Percentiles rank a stretch among this genome's conserved stretches.
These are phyloP conservation scores for Ciconia stormi DNA, from an alignment of 2,113 vertebrate genomes.

Conservation along the genomic window DNA sequence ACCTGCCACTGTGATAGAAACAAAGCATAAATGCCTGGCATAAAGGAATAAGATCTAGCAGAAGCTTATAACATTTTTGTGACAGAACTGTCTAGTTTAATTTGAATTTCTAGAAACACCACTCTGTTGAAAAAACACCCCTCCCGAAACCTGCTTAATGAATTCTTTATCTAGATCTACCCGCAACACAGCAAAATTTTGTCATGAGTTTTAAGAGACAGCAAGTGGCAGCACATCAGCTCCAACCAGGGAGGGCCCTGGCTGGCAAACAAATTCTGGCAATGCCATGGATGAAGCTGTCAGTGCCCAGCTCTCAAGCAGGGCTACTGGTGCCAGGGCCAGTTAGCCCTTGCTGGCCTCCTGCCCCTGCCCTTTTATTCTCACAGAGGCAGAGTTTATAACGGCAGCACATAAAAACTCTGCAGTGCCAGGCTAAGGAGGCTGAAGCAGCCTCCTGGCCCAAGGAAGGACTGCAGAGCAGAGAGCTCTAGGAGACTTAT, in stretches of 20 bases:
- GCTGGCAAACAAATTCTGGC: background rate
- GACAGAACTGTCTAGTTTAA: background rate
- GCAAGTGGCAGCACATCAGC: background rate
- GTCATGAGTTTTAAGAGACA: background rate
- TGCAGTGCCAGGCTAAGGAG: background rate
- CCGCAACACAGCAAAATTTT: background rate
- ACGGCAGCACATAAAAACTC: background rate
- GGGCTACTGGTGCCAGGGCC: background rate
- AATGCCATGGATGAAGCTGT: background rate
- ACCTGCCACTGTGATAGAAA: background rate
- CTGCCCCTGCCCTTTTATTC: background rate
- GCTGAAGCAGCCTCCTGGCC: background rate
- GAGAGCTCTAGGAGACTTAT: background rate
- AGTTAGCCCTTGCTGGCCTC: background rate
- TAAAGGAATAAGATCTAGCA: background rate
- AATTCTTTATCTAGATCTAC: background rate
- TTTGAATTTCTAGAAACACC: conserved; percentile 27
- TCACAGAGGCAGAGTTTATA: background rate
- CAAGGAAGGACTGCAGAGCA: background rate
- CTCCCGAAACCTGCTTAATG: background rate
- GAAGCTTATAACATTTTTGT: background rate
- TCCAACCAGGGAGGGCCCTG: background rate
- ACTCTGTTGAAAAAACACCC: background rate
- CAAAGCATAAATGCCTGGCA: background rate
- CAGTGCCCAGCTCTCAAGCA: rapidly evolving